phyloP scores from a whole-genome alignment of 1,140 invertebrate genomes.

The Drosophila quadrilineata region DNA sequence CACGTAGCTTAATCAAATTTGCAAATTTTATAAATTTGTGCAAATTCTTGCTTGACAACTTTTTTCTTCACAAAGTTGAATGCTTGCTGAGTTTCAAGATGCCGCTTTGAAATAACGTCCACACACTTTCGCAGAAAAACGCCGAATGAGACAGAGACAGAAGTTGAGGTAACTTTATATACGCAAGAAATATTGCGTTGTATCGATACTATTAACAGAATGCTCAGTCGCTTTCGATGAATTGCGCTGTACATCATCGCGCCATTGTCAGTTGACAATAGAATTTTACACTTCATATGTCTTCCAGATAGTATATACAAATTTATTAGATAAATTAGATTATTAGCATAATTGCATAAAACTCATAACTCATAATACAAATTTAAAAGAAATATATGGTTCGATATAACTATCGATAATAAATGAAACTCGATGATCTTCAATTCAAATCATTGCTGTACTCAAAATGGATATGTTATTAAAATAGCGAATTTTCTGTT shows the following conservation, averaged over 20 bases:
- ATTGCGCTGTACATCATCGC: too few species aligned
- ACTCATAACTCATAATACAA: not conserved
- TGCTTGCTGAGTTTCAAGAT: constrained; percentile 42
- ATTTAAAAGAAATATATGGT: not conserved
- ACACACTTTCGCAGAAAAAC: constrained; percentile 70
- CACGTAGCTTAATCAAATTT: constrained; percentile 34
- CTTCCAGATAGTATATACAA: not conserved
- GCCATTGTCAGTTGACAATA: too few species aligned
- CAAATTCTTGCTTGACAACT: constrained; percentile 54
- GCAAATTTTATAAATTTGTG: constrained; percentile 57
- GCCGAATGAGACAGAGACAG: constrained; percentile 70
- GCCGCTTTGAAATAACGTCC: constrained; percentile 53
- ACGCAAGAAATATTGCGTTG: constrained; percentile 17
- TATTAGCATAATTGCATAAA: too few species aligned
- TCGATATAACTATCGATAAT: not conserved
- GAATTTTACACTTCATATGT: too few species aligned
- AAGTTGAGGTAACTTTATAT: constrained; percentile 48
- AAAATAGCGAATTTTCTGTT: not conserved
- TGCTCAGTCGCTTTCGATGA: constrained; percentile 15
- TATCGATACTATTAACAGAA: constrained; percentile 14
- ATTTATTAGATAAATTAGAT: not conserved
- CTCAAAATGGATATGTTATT: constrained; percentile 17
- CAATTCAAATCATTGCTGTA: constrained; percentile 11
- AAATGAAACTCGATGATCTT: not conserved
- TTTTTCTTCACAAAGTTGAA: constrained; percentile 53